phyloP scores from a whole-genome alignment of 2,797 vertebrate species.

The Nannoperca australis region DNA sequence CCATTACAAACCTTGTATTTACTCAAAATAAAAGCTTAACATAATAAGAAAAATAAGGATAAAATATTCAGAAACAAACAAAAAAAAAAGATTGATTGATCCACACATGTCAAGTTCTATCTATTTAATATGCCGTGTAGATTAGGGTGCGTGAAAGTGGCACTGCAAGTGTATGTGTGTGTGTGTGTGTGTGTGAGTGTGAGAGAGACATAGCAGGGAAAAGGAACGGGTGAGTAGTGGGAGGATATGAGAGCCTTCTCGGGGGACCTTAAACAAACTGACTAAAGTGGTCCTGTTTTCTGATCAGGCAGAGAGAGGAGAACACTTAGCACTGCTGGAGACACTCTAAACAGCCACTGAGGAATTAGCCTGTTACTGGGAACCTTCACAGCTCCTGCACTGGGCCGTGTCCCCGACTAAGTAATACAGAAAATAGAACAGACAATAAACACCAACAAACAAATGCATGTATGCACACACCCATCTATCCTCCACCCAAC shows the following conservation, averaged over 20 bases:
- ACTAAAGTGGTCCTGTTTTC: conserved; percentile 85
- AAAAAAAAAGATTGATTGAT: not conserved
- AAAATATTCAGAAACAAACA: conserved; percentile 1
- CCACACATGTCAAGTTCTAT: conserved; percentile 13
- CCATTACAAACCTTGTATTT: not conserved
- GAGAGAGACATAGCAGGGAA: conserved; percentile 43
- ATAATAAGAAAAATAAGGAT: not conserved
- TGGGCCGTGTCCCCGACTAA: conserved; percentile 68
- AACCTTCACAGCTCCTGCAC: conserved; percentile 78
- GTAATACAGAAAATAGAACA: conserved; percentile 76
- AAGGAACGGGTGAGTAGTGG: conserved; percentile 62
- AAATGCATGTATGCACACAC: conserved; percentile 42
- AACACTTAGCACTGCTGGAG: conserved; percentile 83
- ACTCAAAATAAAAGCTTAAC: not conserved
- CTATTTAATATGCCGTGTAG: conserved; percentile 2
- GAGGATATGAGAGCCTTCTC: conserved; percentile 81
- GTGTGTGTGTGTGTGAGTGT: conserved; percentile 26
- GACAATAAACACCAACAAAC: conserved; percentile 71
- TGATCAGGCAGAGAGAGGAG: conserved; percentile 82
- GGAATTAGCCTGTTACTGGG: conserved; percentile 82
- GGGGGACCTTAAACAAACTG: conserved; percentile 83
- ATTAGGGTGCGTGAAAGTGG: conserved; percentile 21
- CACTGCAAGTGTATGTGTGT: not conserved
- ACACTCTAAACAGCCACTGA: conserved; percentile 84
- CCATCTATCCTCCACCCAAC: conserved; percentile 17